Percentiles rank a stretch among this genome's conserved stretches.
Conservation (phyloP, 2,113 vertebrate species). For the Genyomyrus donnyi region DNA sequence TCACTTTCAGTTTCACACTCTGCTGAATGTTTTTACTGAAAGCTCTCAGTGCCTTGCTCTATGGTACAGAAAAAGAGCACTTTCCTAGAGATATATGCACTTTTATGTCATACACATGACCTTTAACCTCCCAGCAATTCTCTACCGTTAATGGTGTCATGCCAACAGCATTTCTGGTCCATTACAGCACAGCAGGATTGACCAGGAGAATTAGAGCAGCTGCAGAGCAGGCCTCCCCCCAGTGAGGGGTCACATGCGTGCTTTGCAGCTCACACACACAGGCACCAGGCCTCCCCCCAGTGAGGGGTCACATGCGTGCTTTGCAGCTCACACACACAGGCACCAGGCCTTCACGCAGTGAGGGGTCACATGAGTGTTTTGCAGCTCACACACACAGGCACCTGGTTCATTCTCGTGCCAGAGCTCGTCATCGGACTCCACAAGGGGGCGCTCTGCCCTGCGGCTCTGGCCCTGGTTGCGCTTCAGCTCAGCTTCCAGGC, state of each 20-base stretch:
- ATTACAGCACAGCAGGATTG: not conserved
- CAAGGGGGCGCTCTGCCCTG: conserved; percentile 44
- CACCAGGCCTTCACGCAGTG: no score
- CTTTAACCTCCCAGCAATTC: not conserved
- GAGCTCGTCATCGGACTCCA: conserved; percentile 58
- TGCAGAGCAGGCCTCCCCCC: not conserved
- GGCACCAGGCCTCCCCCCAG: conserved; percentile 8
- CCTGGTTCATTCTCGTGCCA: conserved; percentile 31
- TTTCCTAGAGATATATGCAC: not conserved
- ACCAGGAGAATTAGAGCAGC: not conserved
- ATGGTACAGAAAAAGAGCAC: not conserved
- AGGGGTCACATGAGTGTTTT: no score
- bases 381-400: not conserved
- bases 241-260: not conserved
- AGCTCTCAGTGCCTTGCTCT: not conserved
- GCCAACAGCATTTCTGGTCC: not conserved
- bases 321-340: no score
- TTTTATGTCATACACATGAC: not conserved
- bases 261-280: not conserved
- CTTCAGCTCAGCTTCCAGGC: conserved; percentile 62
- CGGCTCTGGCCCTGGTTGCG: conserved; percentile 25
- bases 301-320: no score
- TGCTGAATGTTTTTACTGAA: not conserved
- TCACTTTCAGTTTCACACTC: not conserved
- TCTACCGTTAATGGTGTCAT: not conserved